These are phyloP conservation scores for Porites australiensis DNA, from an alignment of 64 coral and sea anemone species.

Conservation along the genomic window DNA sequence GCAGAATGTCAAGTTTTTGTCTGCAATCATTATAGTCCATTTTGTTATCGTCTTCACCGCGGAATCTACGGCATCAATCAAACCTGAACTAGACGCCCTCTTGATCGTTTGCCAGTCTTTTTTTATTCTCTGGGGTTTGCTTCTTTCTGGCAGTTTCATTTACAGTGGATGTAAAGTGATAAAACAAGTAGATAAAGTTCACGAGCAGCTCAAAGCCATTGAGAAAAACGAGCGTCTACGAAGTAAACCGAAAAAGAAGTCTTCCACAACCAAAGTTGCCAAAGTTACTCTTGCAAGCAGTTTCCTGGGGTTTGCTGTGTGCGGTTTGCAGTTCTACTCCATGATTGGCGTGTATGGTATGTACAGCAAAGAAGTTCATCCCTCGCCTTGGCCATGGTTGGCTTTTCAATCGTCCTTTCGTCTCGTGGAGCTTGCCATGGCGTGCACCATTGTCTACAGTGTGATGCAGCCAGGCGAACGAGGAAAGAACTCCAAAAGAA, in stretches of 20 bases:
- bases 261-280: slow-evolving; percentile 49
- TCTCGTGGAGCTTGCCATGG: slow-evolving; percentile 65
- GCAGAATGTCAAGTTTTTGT: slow-evolving; percentile 33
- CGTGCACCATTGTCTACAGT: slow-evolving; percentile 62
- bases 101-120: slow-evolving; percentile 72
- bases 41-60: slow-evolving; percentile 53
- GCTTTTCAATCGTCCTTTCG: slow-evolving; percentile 73
- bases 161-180: slow-evolving; percentile 75
- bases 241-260: not conserved
- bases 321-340: slow-evolving; percentile 71
- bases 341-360: slow-evolving; percentile 69
- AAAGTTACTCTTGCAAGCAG: slow-evolving; percentile 57
- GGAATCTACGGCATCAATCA: slow-evolving; percentile 28
- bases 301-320: slow-evolving; percentile 53
- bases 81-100: slow-evolving; percentile 27
- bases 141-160: slow-evolving; percentile 58
- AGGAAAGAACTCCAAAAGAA: not conserved
- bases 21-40: slow-evolving; percentile 36
- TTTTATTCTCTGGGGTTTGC: slow-evolving; percentile 73
- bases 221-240: not conserved
- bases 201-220: slow-evolving; percentile 9
- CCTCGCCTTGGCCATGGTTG: slow-evolving; percentile 74
- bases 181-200: not conserved
- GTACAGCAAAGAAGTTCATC: slow-evolving; percentile 49
- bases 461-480: slow-evolving; percentile 43